Evolutionary conservation across 2,888 invertebrate genomes (phyloP).

Genomic region (Venusia cambrica): DNA sequence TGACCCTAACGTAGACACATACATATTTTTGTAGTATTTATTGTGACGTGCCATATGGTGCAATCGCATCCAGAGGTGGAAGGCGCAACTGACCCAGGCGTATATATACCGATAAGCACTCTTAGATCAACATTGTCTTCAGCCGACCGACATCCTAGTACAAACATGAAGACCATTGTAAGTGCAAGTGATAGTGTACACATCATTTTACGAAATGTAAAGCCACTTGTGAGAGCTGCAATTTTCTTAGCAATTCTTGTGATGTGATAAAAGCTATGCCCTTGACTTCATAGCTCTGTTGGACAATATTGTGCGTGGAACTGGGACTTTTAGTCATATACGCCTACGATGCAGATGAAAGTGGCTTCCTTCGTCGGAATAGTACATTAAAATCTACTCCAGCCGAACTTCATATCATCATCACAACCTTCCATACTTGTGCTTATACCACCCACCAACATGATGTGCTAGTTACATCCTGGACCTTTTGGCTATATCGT

Average conservation of each 20-base stretch:
- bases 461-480: too few relatives aligned
- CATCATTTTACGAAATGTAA: slow-evolving; percentile 32
- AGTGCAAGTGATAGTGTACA: slow-evolving; percentile 62
- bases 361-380: too few relatives aligned
- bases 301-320: not conserved
- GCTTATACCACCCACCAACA: too few relatives aligned
- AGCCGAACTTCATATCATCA: too few relatives aligned
- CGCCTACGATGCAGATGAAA: too few relatives aligned
- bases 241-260: slow-evolving; percentile 20
- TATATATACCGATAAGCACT: slow-evolving; percentile 72
- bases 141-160: slow-evolving; percentile 63
- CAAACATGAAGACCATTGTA: slow-evolving; percentile 75
- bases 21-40: slow-evolving; percentile 66
- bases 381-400: too few relatives aligned
- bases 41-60: slow-evolving; percentile 65
- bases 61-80: slow-evolving; percentile 69
- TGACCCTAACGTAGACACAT: slow-evolving; percentile 45
- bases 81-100: slow-evolving; percentile 61
- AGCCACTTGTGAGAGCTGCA: slow-evolving; percentile 31
- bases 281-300: not conserved
- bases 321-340: too few relatives aligned
- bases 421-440: too few relatives aligned
- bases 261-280: slow-evolving; percentile 15
- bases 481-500: too few relatives aligned
- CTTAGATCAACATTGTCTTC: slow-evolving; percentile 74